phyloP scores from a whole-genome alignment of 2,113 vertebrate species.

The Bujurquina vittata region DNA sequence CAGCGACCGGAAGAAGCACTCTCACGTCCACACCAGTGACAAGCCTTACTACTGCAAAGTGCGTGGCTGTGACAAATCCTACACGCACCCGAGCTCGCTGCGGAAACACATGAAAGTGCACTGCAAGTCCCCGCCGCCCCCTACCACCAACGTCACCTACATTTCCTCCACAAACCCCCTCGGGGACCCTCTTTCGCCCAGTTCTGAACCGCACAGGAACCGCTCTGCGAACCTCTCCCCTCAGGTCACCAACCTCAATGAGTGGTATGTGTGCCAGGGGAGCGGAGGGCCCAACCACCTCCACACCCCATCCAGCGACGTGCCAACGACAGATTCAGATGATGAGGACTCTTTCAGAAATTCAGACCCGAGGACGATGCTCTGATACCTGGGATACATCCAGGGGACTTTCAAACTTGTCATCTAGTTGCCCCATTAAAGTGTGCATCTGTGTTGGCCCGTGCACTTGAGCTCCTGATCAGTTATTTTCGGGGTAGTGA shows the following conservation, averaged over 20 bases:
- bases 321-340: constrained; percentile 89
- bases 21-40: constrained; percentile 96
- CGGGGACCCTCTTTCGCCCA: constrained; percentile 85
- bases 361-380: constrained; percentile 89
- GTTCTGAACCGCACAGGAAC: constrained; percentile 81
- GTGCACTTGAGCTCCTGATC: constrained; percentile 23
- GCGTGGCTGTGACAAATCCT: constrained; percentile 95
- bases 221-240: constrained; percentile 87
- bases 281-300: constrained; percentile 87
- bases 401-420: constrained; percentile 34
- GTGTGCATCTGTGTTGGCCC: constrained; percentile 39
- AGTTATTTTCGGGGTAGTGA: constrained; percentile 24
- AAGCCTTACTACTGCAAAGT: constrained; percentile 98
- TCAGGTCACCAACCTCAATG: constrained; percentile 96
- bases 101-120: constrained; percentile 98
- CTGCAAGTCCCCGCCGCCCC: constrained; percentile 93
- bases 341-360: constrained; percentile 89
- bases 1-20: constrained; percentile 97
- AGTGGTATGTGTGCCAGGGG: constrained; percentile 98
- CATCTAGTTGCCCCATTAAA: constrained; percentile 23
- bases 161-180: constrained; percentile 82
- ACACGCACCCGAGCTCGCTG: constrained; percentile 96
- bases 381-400: constrained; percentile 77
- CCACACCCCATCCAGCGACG: constrained; percentile 90
- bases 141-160: constrained; percentile 83